Evolutionary conservation across 2,888 invertebrate genomes (phyloP).

Genomic region (Calameuta pallipes): DNA sequence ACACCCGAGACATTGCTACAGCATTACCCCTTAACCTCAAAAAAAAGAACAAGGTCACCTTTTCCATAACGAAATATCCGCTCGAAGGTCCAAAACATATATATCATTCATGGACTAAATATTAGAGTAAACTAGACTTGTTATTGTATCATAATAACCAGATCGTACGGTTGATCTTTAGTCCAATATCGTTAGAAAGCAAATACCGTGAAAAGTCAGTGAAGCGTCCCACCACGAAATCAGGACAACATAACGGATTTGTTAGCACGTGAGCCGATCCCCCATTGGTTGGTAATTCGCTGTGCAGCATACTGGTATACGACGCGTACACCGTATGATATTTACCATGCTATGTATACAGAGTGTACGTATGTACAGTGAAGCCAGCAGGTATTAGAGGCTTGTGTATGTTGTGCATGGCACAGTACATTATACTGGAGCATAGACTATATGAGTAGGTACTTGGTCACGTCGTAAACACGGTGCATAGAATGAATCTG

Average conservation of each 20-base stretch:
- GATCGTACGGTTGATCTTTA: not conserved
- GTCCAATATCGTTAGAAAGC: not conserved
- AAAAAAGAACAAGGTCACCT: not conserved
- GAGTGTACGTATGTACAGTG: not conserved
- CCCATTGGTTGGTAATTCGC: not conserved
- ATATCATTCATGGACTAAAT: not conserved
- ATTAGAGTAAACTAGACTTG: not conserved
- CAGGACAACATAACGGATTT: conserved; percentile 1
- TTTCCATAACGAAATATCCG: not conserved
- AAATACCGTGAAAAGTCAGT: not conserved
- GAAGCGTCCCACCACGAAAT: not conserved
- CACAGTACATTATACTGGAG: not conserved
- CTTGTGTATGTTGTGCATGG: not conserved
- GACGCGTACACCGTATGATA: not conserved
- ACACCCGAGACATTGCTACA: not conserved
- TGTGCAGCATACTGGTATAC: not conserved
- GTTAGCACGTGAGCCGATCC: not conserved
- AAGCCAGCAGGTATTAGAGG: not conserved
- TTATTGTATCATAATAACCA: not conserved
- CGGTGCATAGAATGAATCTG: conserved; percentile 60
- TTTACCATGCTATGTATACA: not conserved
- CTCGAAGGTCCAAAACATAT: not conserved
- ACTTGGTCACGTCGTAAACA: conserved; percentile 1
- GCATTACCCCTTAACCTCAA: not conserved
- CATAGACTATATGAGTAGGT: not conserved